Evolutionary conservation across 2,113 vertebrate genomes (phyloP), one percentile per base, ranked within the genome.

Genomic region (Neogale vison): DNA sequence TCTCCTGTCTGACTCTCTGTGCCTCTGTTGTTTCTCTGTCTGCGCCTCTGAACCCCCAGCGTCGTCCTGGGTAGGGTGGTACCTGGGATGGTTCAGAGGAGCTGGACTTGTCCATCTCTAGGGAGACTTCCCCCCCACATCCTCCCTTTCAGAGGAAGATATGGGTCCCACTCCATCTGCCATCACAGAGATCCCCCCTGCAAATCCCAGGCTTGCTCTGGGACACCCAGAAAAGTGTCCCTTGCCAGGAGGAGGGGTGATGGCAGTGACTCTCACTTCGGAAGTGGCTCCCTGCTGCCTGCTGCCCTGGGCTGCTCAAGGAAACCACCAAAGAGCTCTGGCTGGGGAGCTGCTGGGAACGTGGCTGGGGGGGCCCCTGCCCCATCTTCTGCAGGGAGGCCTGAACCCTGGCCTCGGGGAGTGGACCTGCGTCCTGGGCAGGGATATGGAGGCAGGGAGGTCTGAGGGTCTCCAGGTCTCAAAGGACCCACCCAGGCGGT

Each of bases 1-100:
- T n/a, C 69, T 92, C 89, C 92, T 79, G 92, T 96, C 92, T 13
- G 97, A 69, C 85, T 97, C 36, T 97, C 8, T 96, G 95, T 97
- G 95, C 96, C 94, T 93, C 90, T 97, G 63, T 93, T 14, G 18
- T 93, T 90, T 94, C 86, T 93, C 86, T 91, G 81, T 72, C 90
- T 26, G 67, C 6, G 42, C 72, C 91, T 96, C 86, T 82, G 82
- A 81, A 17, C 84, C 42, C 55, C 61, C 57, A 52, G 42, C 57
- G 57, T 12, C 57, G 59, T 69, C 57, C 84, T 83, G 74, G n/a
- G 67, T n/a, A 61, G 83, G 77, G 21, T 59, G n/a, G 67, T 71
- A 47, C 45, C 50, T 94, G 76, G 42, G n/a, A 47, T 47, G 39
- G 74, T 39, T 90, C 80, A 34, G 17, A 45, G 77, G 63, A 11